phyloP scores from a whole-genome alignment of 2,888 invertebrate genomes.

The Eudemis profundana region DNA sequence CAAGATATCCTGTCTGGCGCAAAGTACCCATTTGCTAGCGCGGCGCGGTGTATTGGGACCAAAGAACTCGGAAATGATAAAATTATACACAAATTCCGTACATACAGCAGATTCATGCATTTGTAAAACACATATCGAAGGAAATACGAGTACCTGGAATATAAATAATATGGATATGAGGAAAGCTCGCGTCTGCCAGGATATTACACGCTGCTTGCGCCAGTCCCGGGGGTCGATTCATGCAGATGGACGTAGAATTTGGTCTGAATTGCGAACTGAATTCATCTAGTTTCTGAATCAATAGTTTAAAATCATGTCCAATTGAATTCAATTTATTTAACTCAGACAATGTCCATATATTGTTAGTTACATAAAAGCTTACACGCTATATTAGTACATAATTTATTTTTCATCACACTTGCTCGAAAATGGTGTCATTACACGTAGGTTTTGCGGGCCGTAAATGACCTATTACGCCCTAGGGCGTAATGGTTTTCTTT shows the following conservation, averaged over 20 bases:
- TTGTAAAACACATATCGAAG: slow-evolving; percentile 7
- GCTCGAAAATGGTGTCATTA: too few relatives aligned
- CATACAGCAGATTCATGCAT: not conserved
- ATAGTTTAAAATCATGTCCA: slow-evolving; percentile 9
- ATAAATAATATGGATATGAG: slow-evolving; percentile 8
- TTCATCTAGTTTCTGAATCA: slow-evolving; percentile 7
- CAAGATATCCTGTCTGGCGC: too few relatives aligned
- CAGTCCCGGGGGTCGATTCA: not conserved
- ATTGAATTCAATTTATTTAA: not conserved
- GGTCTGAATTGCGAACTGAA: slow-evolving; percentile 1
- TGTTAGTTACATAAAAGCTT: too few relatives aligned
- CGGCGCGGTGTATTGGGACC: too few relatives aligned
- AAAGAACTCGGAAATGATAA: not conserved
- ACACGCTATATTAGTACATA: too few relatives aligned
- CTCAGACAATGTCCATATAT: not conserved
- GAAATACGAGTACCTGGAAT: slow-evolving; percentile 18
- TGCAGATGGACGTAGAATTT: slow-evolving; percentile 10
- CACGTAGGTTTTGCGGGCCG: too few relatives aligned
- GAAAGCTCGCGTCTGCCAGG: not conserved
- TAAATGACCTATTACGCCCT: too few relatives aligned
- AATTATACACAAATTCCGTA: not conserved
- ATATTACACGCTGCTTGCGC: not conserved
- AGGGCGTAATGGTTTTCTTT: too few relatives aligned
- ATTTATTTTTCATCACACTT: too few relatives aligned
- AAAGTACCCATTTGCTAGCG: too few relatives aligned